Evolutionary conservation across 2,797 vertebrate species (phyloP).

Genomic region (Anguilla marmorata): DNA sequence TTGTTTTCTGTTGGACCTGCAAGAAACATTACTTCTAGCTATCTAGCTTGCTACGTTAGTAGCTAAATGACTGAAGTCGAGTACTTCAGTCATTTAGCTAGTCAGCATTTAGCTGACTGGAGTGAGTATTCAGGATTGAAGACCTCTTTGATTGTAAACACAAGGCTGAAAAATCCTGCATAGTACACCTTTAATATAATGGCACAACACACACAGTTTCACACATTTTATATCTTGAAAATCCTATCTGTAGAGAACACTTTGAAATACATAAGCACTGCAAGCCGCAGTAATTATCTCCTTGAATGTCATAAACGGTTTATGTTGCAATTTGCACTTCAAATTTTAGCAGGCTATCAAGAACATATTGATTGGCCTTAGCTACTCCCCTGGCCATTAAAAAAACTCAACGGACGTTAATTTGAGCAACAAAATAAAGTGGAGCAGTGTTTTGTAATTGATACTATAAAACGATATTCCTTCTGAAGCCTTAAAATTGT

Average conservation of each 20-base stretch:
- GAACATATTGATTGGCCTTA: slow-evolving; percentile 11
- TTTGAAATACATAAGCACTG: neutral
- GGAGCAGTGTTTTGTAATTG: neutral
- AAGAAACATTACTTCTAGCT: too few relatives aligned
- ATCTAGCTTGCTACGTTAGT: too few relatives aligned
- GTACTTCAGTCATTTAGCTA: too few relatives aligned
- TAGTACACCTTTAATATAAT: neutral
- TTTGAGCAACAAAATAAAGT: neutral
- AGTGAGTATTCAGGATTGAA: too few relatives aligned
- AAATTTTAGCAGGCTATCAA: neutral
- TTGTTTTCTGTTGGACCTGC: too few relatives aligned
- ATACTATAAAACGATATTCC: neutral
- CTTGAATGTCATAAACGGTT: slow-evolving; percentile 1
- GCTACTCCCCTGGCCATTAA: neutral
- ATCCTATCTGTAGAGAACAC: neutral
- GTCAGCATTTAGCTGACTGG: too few relatives aligned
- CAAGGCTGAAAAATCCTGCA: too few relatives aligned
- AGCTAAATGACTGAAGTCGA: too few relatives aligned
- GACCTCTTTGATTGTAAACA: too few relatives aligned
- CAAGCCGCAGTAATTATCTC: neutral
- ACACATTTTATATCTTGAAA: neutral
- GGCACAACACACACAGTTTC: too few relatives aligned
- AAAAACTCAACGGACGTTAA: neutral
- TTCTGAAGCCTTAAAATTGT: neutral
- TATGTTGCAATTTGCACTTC: neutral